Percentiles rank a stretch among this genome's conserved stretches.
phyloP scores from a whole-genome alignment of 2,797 vertebrate species.

The Tragopan temminckii region DNA sequence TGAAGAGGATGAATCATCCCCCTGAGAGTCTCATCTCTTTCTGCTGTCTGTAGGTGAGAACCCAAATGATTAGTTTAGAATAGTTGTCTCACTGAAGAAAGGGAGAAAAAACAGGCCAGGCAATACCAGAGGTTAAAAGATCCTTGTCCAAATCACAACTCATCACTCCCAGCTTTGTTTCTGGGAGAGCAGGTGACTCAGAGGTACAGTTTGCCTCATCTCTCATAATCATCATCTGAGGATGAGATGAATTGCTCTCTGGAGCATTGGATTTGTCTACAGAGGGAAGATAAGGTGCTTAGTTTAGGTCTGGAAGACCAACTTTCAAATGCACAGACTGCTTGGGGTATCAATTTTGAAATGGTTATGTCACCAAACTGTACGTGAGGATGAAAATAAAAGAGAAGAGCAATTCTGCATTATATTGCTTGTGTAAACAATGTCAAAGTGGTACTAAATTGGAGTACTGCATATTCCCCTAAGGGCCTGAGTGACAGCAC shows the following conservation, averaged over 20 bases:
- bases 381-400: background rate
- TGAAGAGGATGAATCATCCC: conserved; percentile 51
- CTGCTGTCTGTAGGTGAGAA: conserved; percentile 48
- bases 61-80: conserved; percentile 39
- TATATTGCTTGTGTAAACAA: background rate
- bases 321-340: background rate
- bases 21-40: conserved; percentile 4
- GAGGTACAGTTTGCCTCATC: background rate
- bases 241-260: background rate
- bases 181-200: background rate
- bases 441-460: background rate
- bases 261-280: background rate
- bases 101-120: background rate
- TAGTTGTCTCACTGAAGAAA: background rate
- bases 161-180: background rate
- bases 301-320: background rate
- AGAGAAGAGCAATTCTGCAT: background rate
- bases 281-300: background rate
- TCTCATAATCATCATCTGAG: background rate
- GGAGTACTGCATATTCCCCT: background rate
- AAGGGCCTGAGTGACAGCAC: background rate
- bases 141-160: background rate
- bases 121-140: background rate
- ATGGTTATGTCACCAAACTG: background rate
- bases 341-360: background rate